phyloP scores from a whole-genome alignment of 2,113 vertebrate genomes.

The Struthio camelus region DNA sequence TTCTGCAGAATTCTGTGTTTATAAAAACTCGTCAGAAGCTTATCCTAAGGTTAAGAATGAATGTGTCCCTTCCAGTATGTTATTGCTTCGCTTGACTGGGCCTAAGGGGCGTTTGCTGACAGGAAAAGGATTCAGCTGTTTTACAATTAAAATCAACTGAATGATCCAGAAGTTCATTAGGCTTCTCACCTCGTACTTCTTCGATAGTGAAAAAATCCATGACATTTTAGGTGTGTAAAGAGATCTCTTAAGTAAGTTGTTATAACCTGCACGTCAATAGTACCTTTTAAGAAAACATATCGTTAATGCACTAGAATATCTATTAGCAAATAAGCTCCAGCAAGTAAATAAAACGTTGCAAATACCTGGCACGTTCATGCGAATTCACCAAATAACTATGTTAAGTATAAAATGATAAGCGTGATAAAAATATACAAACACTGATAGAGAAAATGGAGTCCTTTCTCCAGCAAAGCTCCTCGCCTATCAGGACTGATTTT shows the following conservation, averaged over 20 bases:
- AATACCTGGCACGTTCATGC: neutral
- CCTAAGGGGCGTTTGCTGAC: neutral
- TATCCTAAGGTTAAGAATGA: neutral
- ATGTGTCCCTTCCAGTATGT: neutral
- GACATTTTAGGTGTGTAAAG: neutral
- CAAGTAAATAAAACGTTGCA: neutral
- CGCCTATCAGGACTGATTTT: slow-evolving; percentile 12
- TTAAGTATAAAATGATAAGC: neutral
- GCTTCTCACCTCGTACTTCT: neutral
- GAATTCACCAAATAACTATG: neutral
- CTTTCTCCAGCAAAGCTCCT: slow-evolving; percentile 20
- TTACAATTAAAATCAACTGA: neutral
- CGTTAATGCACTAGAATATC: neutral
- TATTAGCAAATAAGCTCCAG: neutral
- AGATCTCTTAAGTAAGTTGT: neutral
- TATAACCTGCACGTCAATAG: neutral
- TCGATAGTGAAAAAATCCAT: neutral
- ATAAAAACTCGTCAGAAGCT: neutral
- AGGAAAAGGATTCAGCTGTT: neutral
- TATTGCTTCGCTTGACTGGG: neutral
- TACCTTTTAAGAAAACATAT: neutral
- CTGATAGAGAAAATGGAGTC: slow-evolving; percentile 25
- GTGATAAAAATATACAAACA: neutral
- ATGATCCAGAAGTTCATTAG: neutral
- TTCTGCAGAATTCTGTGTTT: neutral